Evolutionary conservation across 2,113 vertebrate species (phyloP).

Genomic region (Sitta europaea): DNA sequence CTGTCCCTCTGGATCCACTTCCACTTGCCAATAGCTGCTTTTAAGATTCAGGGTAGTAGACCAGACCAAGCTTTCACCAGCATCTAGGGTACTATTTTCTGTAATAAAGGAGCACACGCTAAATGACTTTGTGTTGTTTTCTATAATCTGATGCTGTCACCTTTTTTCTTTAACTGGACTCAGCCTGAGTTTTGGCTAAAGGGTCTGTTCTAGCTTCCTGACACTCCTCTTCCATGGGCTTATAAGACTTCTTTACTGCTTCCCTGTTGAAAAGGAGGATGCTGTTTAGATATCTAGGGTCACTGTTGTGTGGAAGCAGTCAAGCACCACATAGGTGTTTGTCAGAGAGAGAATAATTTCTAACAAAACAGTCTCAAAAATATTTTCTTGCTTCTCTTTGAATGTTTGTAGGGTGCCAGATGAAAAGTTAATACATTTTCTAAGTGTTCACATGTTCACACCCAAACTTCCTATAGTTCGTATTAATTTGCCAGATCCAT

Average conservation of each 20-base stretch:
- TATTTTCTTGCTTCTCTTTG: background rate
- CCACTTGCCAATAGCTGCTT: conserved; percentile 42
- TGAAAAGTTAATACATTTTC: background rate
- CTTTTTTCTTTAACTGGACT: background rate
- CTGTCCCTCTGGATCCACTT: conserved; percentile 3
- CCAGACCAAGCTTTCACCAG: background rate
- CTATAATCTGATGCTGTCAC: background rate
- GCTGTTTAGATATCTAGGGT: background rate
- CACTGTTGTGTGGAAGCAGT: background rate
- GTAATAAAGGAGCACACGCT: background rate
- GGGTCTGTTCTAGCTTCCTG: background rate
- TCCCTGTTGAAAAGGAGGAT: background rate
- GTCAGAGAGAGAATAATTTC: background rate
- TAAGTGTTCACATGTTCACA: background rate
- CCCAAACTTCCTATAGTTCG: background rate
- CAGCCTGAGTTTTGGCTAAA: background rate
- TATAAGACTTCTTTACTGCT: background rate
- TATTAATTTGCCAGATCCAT: background rate
- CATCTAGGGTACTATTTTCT: background rate
- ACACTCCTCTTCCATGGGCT: background rate
- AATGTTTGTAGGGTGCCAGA: background rate
- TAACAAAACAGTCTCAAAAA: background rate
- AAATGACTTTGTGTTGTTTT: background rate
- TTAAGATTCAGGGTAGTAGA: conserved; percentile 43
- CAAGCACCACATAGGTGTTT: background rate